Evolutionary conservation across 2,113 vertebrate species (phyloP), one percentile per base, ranked within the genome.

Genomic region (Trogon surrucura): DNA sequence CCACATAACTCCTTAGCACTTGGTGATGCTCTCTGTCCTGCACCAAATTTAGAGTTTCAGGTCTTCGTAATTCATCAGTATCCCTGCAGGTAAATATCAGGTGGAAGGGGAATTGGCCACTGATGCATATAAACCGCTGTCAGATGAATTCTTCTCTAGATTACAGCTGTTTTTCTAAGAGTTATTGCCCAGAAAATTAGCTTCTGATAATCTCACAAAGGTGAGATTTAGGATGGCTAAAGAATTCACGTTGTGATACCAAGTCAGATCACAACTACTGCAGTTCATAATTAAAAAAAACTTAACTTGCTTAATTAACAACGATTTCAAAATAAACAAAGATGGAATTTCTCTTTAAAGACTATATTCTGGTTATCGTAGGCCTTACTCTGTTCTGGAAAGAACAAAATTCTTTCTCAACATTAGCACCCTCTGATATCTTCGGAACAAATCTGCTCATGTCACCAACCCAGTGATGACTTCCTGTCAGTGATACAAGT

Each of bases 21-120:
- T 82, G 92, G 16, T 95, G 96, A 80, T 88, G 90, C 54, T 97
- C 93, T 95, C 85, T 97, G 87, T 97, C 88, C 56, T 97, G 91
- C 78, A 86, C 53, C 91, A 97, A 96, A 88, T 91, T 94, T 93
- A 97, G 60, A 85, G 86, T 96, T 96, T 98, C 94, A 25, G 94
- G 94, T 89, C 95, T 97, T 91, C 88, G 77, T 78, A 96, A 96
- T 80, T 97, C 92, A 91, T 96, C 89, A 69, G 70, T 85, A 51
- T 96, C 89, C 96, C 96, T 98, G 89, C 38, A 89, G 80, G 53
- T 80, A 94, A 89, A 94, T 36, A 94, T 54, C 92, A 93, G 78
- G 65, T 82, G 88, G 87, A 78, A 80, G 41, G 61, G 80, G 70
- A n/a, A 77, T 80, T 78, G 65, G 80, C 89, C 54, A 85, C 56